Evolutionary conservation across 2,888 invertebrate genomes (phyloP), one percentile per base, ranked within the genome.

Genomic region (Melanostoma scalare): DNA sequence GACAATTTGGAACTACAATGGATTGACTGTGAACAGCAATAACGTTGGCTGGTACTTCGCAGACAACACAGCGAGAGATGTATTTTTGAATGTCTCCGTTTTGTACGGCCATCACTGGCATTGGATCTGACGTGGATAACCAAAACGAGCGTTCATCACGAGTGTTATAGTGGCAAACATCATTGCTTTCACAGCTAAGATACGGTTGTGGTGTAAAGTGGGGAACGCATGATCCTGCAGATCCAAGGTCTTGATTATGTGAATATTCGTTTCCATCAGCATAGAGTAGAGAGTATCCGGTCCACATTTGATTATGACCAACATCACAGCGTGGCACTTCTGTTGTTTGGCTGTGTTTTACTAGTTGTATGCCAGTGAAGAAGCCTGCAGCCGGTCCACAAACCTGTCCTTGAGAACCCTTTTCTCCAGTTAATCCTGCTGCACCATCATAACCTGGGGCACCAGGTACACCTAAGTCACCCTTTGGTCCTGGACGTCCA

Each of bases 141-240:
- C 99, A 99, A 92, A 98, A 99, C 69, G 98, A 98, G 90, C 97
- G 95, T 90, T 99, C 98, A 89, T 98, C 98, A 88, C 98, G 93
- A 89, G 96, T 97, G 40, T 98, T 98, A 89, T 98, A 98, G 91
- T 98, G 97, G 91, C 99, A 99, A 1, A 98, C 97, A 89, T 97
- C 96, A 91, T 97, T 97, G 87, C 96, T 94, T 90, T 98, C 98
- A 91, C 99, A 99, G 92, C 98, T 97, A 87, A 99, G 92, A 93
- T 98, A 97, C 55, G 99, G 99, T 96, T 99, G 97, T 36, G 99
- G 98, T 86, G 96, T 97, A 94, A 99, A 99, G 89, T 96, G 96
- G 87, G 95, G 93, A 82, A 99, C 94, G 90, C 99, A 99, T 20
- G 98, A 99, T 75, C 99, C 99, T 73, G 98, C 97, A 87, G 95